Evolutionary conservation across 2,888 invertebrate genomes (phyloP), one percentile per base, ranked within the genome.

Genomic region (Timandra comae): DNA sequence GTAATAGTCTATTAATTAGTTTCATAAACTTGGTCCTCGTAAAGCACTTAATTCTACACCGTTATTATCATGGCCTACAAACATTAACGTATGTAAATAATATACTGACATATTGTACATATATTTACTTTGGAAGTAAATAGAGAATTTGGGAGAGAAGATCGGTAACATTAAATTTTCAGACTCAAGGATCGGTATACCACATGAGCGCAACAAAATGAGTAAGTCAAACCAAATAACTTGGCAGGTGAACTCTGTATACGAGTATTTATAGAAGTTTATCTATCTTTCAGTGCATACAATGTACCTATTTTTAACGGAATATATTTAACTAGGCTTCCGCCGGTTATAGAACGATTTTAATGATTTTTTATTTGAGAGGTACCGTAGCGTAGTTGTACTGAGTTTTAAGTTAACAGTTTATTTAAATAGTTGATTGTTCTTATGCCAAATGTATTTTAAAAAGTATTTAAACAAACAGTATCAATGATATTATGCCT

Each of bases 101-200:
- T n/a, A 22, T 22, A n/a, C 22, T 22, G 8, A n/a, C 7, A n/a
- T 4, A 2, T 9, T 22, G 22, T 8, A 22, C n/a, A 4, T 22
- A 22, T 7, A 20, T 2, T 22, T 22, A 22, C 8, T 9, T 22
- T 4, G 22, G n/a, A 3, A 22, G 22, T 9, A 9, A 7, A 3
- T 52, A 56, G 60, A 63, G 61, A 60, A 63, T 63, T 62, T 7
- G 11, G 24, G n/a, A n/a, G n/a, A n/a, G 3, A 10, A 9, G 24
- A 11, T 10, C 9, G 24, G 24, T 24, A 22, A 46, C 63, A 70
- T 73, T 69, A 68, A 70, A 64, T 61, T 70, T 72, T 72, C 72
- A 71, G 50, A 30, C 30, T 32, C 45, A 46, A 47, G 54, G 55
- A 52, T 54, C 45, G 54, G 58, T 46, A 50, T 53, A 56, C 57